Evolutionary conservation across 2,797 vertebrate species (phyloP).

Genomic region (Percopsis omiscomaycus): DNA sequence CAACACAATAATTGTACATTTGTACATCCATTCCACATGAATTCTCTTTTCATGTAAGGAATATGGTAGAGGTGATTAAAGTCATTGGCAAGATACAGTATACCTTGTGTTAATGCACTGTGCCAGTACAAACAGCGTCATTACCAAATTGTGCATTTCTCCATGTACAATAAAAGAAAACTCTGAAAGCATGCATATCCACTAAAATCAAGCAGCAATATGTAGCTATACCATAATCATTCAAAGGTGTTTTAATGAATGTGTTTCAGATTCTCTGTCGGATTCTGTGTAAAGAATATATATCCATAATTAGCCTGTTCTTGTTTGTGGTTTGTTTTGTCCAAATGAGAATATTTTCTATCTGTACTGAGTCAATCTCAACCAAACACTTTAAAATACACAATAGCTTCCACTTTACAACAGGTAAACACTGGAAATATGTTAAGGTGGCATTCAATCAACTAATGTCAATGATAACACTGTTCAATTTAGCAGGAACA

Average conservation of each 20-base stretch:
- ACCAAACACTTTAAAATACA: conserved; percentile 53
- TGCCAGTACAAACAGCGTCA: conserved; percentile 38
- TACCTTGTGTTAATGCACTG: conserved; percentile 34
- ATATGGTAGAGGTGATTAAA: conserved; percentile 9
- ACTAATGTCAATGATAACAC: conserved; percentile 54
- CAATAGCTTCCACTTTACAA: conserved; percentile 54
- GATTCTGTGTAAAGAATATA: no score
- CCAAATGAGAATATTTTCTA: conserved; percentile 45
- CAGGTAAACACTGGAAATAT: conserved; percentile 61
- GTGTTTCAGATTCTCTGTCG: conserved; percentile 34
- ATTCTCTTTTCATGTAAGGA: conserved; percentile 17
- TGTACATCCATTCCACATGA: conserved; percentile 9
- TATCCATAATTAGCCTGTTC: conserved; percentile 1
- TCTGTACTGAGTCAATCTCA: conserved; percentile 30
- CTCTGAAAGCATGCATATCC: conserved; percentile 72
- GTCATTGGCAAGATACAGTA: conserved; percentile 28
- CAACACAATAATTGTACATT: conserved; percentile 15
- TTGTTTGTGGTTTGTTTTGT: conserved; percentile 27
- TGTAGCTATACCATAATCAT: conserved; percentile 72
- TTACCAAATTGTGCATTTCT: conserved; percentile 49
- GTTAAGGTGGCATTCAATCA: conserved; percentile 58
- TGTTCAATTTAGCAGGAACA: conserved; percentile 62
- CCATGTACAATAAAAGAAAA: conserved; percentile 47
- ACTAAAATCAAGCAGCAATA: conserved; percentile 71
- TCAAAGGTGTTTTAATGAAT: conserved; percentile 49